These are phyloP conservation scores for Triplophysa rosa DNA, from an alignment of 2,113 vertebrate species.

Conservation along the genomic window DNA sequence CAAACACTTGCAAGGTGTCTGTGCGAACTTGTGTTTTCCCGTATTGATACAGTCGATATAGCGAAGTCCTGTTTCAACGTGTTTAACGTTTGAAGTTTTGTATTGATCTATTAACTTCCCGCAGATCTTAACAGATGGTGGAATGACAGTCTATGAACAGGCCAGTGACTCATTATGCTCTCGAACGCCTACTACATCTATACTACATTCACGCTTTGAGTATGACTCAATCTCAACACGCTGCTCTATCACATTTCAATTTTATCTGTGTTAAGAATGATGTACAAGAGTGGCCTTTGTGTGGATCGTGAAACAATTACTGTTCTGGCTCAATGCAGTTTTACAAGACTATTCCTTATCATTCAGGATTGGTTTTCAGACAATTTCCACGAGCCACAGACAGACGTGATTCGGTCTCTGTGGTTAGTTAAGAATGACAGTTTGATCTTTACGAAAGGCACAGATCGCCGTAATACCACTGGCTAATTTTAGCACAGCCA, in stretches of 20 bases:
- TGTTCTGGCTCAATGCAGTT: slow-evolving; percentile 24
- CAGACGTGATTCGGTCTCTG: slow-evolving; percentile 15
- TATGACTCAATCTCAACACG: slow-evolving; percentile 46
- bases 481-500: slow-evolving; percentile 45
- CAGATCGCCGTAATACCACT: slow-evolving; percentile 20
- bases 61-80: not conserved
- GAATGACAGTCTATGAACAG: slow-evolving; percentile 40
- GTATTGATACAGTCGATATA: too few relatives aligned
- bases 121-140: slow-evolving; percentile 50
- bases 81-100: slow-evolving; percentile 21
- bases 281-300: slow-evolving; percentile 20
- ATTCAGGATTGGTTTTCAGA: slow-evolving; percentile 27
- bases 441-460: slow-evolving; percentile 12
- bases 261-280: slow-evolving; percentile 39
- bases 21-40: too few relatives aligned
- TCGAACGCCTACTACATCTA: slow-evolving; percentile 39
- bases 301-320: slow-evolving; percentile 43
- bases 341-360: slow-evolving; percentile 15
- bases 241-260: slow-evolving; percentile 47
- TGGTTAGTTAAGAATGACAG: not conserved
- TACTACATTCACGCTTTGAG: slow-evolving; percentile 39
- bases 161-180: slow-evolving; percentile 43
- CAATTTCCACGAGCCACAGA: slow-evolving; percentile 22
- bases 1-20: too few relatives aligned
- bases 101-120: slow-evolving; percentile 48